These are phyloP conservation scores for Apogon talboti DNA, from an alignment of 2,797 vertebrate species.

Conservation along the genomic window DNA sequence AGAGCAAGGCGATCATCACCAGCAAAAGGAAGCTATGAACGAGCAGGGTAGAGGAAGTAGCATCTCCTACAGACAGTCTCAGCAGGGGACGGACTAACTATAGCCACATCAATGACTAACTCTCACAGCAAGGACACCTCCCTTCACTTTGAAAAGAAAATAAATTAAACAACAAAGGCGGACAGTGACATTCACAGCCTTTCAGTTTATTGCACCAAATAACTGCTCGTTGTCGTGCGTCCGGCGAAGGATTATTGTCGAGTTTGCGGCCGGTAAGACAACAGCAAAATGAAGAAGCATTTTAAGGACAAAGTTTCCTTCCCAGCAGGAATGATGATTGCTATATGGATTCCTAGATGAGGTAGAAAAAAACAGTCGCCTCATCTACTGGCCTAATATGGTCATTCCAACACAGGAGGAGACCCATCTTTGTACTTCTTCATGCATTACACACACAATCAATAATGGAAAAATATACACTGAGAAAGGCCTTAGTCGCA, in stretches of 20 bases:
- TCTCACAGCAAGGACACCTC: constrained; percentile 85
- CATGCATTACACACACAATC: constrained; percentile 82
- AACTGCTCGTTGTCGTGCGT: constrained; percentile 58
- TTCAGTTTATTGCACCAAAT: constrained; percentile 82
- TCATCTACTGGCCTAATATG: constrained; percentile 69
- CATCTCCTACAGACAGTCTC: constrained; percentile 82
- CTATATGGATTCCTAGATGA: constrained; percentile 52
- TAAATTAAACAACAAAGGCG: constrained; percentile 91
- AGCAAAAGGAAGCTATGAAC: constrained; percentile 53
- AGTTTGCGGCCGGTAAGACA: constrained; percentile 43
- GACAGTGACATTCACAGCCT: constrained; percentile 86
- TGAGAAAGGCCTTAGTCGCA: constrained; percentile 73
- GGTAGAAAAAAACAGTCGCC: constrained; percentile 53
- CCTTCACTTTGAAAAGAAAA: constrained; percentile 89
- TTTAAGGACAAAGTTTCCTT: constrained; percentile 58
- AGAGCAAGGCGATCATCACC: constrained; percentile 36
- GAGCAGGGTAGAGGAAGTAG: constrained; percentile 68
- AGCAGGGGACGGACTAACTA: constrained; percentile 84
- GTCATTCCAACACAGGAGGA: constrained; percentile 77
- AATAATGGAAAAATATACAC: constrained; percentile 84
- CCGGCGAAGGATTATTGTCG: constrained; percentile 55
- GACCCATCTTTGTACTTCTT: constrained; percentile 75
- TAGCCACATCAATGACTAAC: constrained; percentile 89
- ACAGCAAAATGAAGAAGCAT: constrained; percentile 48
- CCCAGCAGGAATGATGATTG: constrained; percentile 54